A percentile compares a stretch with the other conserved stretches of the same genome.
These are phyloP conservation scores for Myrmophylax atrothorax DNA, from an alignment of 2,113 vertebrate species.

Conservation along the genomic window DNA sequence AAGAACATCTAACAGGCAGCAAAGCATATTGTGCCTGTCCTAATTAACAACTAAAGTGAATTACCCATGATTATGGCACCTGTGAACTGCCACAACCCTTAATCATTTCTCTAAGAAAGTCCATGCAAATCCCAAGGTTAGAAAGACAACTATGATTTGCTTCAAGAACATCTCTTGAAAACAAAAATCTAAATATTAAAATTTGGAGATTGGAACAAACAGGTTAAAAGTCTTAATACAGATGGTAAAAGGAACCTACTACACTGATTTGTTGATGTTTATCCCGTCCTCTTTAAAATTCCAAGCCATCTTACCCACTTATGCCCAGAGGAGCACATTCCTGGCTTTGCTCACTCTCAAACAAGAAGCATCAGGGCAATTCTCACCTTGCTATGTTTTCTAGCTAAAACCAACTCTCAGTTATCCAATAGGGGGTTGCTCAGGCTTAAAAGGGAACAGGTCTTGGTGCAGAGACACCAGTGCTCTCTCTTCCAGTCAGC, in stretches of 20 bases:
- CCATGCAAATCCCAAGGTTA: neutral
- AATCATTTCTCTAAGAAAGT: neutral
- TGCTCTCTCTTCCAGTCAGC: neutral
- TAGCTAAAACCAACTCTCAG: neutral
- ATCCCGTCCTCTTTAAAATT: neutral
- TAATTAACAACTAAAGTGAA: neutral
- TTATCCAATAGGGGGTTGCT: neutral
- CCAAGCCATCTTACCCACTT: neutral
- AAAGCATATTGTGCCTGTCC: neutral
- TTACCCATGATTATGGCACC: fast-evolving
- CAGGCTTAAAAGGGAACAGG: neutral
- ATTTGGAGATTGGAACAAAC: neutral
- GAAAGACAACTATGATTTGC: neutral
- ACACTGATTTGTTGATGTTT: neutral
- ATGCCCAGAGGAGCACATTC: neutral
- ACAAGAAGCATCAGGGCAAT: neutral
- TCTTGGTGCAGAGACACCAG: neutral
- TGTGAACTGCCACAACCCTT: neutral
- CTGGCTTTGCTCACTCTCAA: neutral
- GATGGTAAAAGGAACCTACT: neutral
- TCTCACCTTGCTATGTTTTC: neutral
- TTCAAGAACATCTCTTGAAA: neutral
- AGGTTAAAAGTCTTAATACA: neutral
- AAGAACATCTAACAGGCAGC: neutral
- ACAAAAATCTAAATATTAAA: neutral